Evolutionary conservation across 1,140 invertebrate species (phyloP).

Genomic region (Mesaphorura yosii): DNA sequence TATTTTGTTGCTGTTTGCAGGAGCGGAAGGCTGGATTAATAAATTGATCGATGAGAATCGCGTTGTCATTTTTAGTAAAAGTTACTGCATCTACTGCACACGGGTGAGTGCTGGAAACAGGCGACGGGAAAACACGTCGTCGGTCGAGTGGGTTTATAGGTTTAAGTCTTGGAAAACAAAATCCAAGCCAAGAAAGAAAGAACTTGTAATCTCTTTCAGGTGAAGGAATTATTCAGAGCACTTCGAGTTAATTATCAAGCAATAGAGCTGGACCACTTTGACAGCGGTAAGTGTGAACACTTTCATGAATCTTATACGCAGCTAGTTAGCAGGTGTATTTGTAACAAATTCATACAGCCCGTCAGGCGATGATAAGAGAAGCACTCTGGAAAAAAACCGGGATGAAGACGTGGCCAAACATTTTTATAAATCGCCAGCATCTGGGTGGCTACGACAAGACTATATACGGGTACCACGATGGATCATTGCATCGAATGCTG

Average conservation of each 20-base stretch:
- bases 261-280: conserved; percentile 5
- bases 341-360: neutral
- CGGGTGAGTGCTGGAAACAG: neutral
- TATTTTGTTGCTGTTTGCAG: neutral
- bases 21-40: conserved; percentile 1
- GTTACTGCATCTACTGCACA: neutral
- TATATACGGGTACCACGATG: neutral
- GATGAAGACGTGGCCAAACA: conserved; percentile 8
- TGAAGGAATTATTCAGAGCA: neutral
- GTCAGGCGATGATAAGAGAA: neutral
- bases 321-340: neutral
- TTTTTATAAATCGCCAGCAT: conserved; percentile 5
- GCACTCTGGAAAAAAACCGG: conserved; percentile 6
- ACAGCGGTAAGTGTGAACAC: neutral
- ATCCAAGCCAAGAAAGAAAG: neutral
- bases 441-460: conserved; percentile 2
- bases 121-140: too few species aligned
- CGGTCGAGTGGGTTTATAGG: too few species aligned
- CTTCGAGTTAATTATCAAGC: conserved; percentile 2
- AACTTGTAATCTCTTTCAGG: neutral
- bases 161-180: too few species aligned
- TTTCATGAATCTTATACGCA: neutral
- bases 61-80: conserved; percentile 2
- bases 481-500: neutral
- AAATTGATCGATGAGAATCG: neutral